Evolutionary conservation across 2,113 vertebrate species (phyloP).

Genomic region (Callipepla californica): DNA sequence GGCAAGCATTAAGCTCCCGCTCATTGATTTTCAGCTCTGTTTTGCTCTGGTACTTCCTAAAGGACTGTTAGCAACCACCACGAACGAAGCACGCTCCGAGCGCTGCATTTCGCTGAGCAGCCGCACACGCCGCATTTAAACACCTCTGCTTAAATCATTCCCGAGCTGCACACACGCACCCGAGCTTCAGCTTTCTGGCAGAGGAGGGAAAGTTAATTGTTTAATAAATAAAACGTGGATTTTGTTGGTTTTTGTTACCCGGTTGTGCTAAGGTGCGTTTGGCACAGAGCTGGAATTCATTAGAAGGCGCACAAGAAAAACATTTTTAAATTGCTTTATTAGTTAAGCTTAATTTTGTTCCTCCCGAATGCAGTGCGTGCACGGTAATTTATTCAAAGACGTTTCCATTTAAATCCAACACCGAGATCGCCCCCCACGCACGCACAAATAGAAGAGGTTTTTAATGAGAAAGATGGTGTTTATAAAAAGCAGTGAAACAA

Average conservation of each 20-base stretch:
- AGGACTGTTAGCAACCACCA: not conserved
- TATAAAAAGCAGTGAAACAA: not conserved
- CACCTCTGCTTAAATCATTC: not conserved
- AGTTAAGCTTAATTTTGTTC: slow-evolving; percentile 51
- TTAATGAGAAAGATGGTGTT: not conserved
- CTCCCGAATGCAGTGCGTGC: not conserved
- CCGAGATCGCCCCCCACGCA: not conserved
- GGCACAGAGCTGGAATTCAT: not conserved
- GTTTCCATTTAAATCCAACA: slow-evolving; percentile 47
- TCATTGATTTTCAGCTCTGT: not conserved
- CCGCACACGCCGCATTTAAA: not conserved
- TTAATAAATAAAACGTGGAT: not conserved
- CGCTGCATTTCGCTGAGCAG: not conserved
- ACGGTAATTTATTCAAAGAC: slow-evolving; percentile 26
- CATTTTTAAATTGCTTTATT: slow-evolving; percentile 33
- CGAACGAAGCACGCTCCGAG: not conserved
- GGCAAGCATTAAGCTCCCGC: not conserved
- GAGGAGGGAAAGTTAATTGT: not conserved
- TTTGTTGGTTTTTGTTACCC: not conserved
- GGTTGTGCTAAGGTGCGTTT: not conserved
- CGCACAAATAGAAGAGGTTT: not conserved
- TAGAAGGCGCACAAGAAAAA: slow-evolving; percentile 20
- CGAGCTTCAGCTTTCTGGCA: not conserved
- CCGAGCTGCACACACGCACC: not conserved
- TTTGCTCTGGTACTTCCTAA: not conserved